phyloP scores from a whole-genome alignment of 2,113 vertebrate species.

The Brienomyrus brachyistius region DNA sequence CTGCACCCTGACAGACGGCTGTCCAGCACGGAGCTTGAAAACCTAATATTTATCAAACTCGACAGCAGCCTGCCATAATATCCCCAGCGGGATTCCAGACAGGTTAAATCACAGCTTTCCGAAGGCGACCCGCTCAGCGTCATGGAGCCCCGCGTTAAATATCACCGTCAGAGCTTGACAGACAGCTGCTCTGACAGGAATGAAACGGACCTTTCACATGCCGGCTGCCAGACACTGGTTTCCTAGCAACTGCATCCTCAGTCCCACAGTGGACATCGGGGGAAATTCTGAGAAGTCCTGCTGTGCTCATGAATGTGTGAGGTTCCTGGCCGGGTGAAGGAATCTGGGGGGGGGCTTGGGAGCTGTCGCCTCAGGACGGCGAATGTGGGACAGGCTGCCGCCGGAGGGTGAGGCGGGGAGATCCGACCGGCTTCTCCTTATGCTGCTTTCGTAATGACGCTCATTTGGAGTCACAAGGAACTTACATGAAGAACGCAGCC shows the following conservation, averaged over 20 bases:
- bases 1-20: constrained; percentile 6
- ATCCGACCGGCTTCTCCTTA: not conserved
- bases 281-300: constrained; percentile 15
- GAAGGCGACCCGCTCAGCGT: not conserved
- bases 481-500: not conserved
- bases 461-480: not conserved
- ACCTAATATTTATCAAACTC: constrained; percentile 14
- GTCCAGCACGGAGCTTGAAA: constrained; percentile 13
- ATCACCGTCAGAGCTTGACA: not conserved
- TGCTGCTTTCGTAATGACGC: not conserved
- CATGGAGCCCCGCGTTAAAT: not conserved
- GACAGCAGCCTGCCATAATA: constrained; percentile 14
- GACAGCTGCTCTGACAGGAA: not conserved
- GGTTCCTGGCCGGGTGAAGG: not conserved
- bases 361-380: not conserved
- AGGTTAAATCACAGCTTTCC: not conserved
- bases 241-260: constrained; percentile 13
- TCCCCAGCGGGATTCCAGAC: not conserved
- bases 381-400: not conserved
- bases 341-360: not conserved
- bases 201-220: constrained; percentile 11
- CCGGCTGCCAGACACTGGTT: not conserved
- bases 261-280: constrained; percentile 14
- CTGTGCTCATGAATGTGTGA: constrained; percentile 3
- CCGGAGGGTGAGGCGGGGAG: not conserved